Conservation (phyloP, 2,888 invertebrate genomes). For the Ormyrus thymus region DNA sequence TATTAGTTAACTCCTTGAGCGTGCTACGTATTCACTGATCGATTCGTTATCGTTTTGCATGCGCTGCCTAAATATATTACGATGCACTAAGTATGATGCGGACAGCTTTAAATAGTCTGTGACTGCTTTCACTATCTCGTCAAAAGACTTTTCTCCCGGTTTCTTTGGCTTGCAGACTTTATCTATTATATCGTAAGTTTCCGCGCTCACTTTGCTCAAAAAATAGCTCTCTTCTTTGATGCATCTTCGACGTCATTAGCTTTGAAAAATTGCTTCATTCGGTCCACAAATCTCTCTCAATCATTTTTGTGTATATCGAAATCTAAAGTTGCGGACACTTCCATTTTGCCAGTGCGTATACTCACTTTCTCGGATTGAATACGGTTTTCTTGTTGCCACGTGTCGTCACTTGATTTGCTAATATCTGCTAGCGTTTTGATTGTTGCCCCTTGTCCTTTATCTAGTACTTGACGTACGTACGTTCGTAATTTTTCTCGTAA, state of each 20-base stretch:
- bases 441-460: background rate
- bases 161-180: constrained; percentile 11
- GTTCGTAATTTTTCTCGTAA: background rate
- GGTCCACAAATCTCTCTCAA: constrained; percentile 1
- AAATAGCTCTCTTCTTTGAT: background rate
- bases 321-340: constrained; percentile 23
- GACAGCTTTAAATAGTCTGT: constrained; percentile 43
- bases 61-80: constrained; percentile 34
- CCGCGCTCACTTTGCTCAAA: constrained; percentile 7
- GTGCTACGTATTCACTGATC: constrained; percentile 48
- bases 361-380: background rate
- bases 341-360: background rate
- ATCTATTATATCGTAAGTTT: background rate
- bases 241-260: background rate
- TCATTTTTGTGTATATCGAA: background rate
- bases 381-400: background rate
- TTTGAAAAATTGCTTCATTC: background rate
- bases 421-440: background rate
- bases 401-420: background rate
- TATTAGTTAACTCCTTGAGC: constrained; percentile 23
- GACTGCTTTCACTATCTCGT: constrained; percentile 11
- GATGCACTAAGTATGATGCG: constrained; percentile 35
- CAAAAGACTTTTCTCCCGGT: background rate
- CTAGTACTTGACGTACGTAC: background rate
- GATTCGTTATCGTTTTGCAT: constrained; percentile 37